phyloP scores from a whole-genome alignment of 2,113 vertebrate genomes.

The Ammospiza caudacuta region DNA sequence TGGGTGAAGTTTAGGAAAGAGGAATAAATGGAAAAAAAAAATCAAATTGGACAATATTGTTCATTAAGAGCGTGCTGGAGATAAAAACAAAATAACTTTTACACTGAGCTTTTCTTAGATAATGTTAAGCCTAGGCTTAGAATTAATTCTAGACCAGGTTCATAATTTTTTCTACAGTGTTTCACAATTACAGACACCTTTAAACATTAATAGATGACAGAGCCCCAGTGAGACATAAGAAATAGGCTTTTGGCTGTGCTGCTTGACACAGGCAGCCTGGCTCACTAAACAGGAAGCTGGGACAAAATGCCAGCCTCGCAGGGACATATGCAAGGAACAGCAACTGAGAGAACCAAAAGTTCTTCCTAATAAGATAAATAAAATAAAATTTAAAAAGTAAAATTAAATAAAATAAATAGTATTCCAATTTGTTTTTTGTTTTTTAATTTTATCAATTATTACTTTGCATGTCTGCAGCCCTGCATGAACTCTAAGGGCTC shows the following conservation, averaged over 20 bases:
- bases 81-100: neutral
- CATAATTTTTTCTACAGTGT: neutral
- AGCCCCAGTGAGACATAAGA: neutral
- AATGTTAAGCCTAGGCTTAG: fast-evolving
- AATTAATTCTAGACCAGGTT: neutral
- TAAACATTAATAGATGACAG: neutral
- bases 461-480: neutral
- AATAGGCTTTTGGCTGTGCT: neutral
- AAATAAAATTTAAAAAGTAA: neutral
- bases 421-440: neutral
- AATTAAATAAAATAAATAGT: neutral
- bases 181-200: neutral
- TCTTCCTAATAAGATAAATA: neutral
- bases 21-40: neutral
- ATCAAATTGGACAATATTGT: neutral
- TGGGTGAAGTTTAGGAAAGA: neutral
- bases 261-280: neutral
- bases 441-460: neutral
- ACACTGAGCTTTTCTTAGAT: neutral
- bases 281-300: neutral
- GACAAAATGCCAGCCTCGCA: neutral
- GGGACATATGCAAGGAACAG: neutral
- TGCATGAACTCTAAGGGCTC: neutral
- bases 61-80: neutral
- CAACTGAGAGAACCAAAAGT: neutral